These are phyloP conservation scores for Rhagoletis zephyria DNA, from an alignment of 1,140 invertebrate genomes.

Conservation along the genomic window DNA sequence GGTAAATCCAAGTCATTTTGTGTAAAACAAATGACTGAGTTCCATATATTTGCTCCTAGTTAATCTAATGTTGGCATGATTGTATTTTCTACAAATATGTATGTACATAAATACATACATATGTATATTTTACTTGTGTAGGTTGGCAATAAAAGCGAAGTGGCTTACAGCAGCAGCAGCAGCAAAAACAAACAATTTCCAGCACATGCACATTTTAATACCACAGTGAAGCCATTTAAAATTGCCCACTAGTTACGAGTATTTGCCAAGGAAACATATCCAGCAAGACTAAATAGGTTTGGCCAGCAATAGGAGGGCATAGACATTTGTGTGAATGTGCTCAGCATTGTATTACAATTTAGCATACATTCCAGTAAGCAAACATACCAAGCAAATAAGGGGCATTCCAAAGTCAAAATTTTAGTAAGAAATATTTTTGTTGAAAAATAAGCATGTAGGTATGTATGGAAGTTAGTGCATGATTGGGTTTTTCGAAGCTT, in stretches of 20 bases:
- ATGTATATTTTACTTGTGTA: neutral
- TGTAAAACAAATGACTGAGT: neutral
- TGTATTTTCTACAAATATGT: neutral
- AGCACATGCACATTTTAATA: conserved; percentile 45
- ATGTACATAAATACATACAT: neutral
- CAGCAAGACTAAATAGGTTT: neutral
- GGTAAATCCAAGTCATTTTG: conserved; percentile 18
- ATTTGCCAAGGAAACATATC: neutral
- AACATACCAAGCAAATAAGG: neutral
- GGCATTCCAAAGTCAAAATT: too few species aligned
- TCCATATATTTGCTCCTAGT: neutral
- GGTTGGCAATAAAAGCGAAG: neutral
- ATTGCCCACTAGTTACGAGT: neutral
- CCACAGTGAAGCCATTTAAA: conserved; percentile 17
- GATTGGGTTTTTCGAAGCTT: too few species aligned
- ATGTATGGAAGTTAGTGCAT: too few species aligned
- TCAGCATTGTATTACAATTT: neutral
- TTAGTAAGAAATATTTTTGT: too few species aligned
- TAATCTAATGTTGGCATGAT: neutral
- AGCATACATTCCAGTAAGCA: neutral
- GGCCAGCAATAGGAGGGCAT: neutral
- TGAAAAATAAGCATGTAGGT: too few species aligned
- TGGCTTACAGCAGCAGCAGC: neutral
- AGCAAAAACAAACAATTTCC: conserved; percentile 1
- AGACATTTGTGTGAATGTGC: neutral